Evolutionary conservation across 2,113 vertebrate genomes (phyloP).

Genomic region (Balaeniceps rex): DNA sequence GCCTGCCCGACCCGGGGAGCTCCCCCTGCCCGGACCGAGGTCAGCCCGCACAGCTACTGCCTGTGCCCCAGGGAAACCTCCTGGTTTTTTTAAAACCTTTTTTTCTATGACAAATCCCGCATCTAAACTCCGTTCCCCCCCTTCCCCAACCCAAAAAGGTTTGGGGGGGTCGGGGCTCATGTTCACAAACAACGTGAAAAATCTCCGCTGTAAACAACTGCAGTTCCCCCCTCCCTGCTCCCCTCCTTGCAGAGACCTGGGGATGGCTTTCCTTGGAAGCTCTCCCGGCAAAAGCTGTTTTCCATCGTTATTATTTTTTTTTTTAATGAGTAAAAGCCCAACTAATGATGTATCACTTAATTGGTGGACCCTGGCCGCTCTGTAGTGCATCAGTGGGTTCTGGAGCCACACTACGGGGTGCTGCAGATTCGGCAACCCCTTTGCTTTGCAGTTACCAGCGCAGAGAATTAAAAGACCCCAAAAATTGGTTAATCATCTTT

Average conservation of each 20-base stretch:
- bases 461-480: neutral
- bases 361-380: neutral
- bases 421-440: neutral
- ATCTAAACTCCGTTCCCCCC: neutral
- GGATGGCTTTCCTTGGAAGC: neutral
- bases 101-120: neutral
- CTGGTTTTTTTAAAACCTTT: fast-evolving
- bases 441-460: neutral
- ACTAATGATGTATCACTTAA: neutral
- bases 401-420: neutral
- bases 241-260: neutral
- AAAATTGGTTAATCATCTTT: neutral
- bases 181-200: neutral
- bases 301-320: neutral
- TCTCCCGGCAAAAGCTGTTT: neutral
- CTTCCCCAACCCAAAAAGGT: neutral
- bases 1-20: neutral
- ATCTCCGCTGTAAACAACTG: fast-evolving
- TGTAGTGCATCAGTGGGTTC: neutral
- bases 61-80: neutral
- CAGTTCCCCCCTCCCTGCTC: neutral
- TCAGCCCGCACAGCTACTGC: too few relatives aligned
- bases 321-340: neutral
- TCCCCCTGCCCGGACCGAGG: too few relatives aligned
- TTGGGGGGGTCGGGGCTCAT: fast-evolving